Evolutionary conservation across 2,113 vertebrate species (phyloP), one percentile per base, ranked within the genome.

Genomic region (Dryoscopus gambensis): DNA sequence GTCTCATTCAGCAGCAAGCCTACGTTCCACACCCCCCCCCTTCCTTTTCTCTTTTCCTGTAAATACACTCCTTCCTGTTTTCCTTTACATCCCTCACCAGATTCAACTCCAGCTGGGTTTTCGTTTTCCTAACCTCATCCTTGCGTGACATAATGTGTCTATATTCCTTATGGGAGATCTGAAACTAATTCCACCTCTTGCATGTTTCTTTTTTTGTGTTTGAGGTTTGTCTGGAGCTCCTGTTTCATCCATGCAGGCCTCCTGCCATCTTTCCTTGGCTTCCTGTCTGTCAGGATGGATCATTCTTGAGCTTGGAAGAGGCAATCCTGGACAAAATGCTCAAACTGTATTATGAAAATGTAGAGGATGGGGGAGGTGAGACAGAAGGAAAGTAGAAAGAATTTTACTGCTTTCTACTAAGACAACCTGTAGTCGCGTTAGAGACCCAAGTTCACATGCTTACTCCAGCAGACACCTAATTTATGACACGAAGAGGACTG

Each of bases 161-260:
- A 3, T 70, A 63, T 21, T 71, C 62, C 31, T 75, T 49, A 19
- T 52, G n/a, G 78, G 30, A 87, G 49, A 73, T 35, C n/a, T 81
- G 64, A 93, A 85, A 64, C 15, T 24, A 42, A 53, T 70, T 67
- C 28, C 25, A 70, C 14, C 11, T 88, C 27, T 73, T 60, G 5
- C 19, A 30, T 44, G 19, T 49, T 71, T 59, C 8, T 85, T 82
- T 85, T 59, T 82, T 85, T 70, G n/a, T 37, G 8, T 49, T 70
- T 79, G 28, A 85, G 23, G 9, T 86, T 90, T 83, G 23, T 73
- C 70, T 95, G 63, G 40, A 76, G 27, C 30, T 79, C 40, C 75
- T 56, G 23, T 71, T 93, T 92, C 33, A 56, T 42, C 44, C 20
- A 14, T 40, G 13, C 55, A 84, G 46, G 50, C 31, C 33, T 92